phyloP scores from a whole-genome alignment of 30 jellyfish, hydroid and myxozoan genomes.

The Sanderia malayensis region DNA sequence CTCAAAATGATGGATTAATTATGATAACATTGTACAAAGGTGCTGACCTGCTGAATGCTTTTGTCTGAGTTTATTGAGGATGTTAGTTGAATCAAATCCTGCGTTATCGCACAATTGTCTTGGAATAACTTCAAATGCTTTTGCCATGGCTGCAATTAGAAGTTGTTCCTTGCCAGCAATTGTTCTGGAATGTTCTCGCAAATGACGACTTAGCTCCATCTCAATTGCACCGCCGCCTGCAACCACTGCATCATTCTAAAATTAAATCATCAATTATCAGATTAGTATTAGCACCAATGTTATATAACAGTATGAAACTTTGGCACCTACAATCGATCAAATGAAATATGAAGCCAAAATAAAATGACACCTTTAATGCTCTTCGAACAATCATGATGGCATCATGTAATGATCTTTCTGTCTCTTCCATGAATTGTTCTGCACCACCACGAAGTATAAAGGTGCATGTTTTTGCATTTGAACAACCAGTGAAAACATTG shows the following conservation, averaged over 20 bases:
- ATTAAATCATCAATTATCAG: too few species aligned
- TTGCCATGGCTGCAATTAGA: slow-evolving; percentile 90
- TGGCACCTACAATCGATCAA: too few species aligned
- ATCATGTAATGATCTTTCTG: slow-evolving; percentile 96
- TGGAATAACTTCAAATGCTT: slow-evolving; percentile 96
- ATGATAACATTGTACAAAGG: too few species aligned
- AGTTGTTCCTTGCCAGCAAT: slow-evolving; percentile 99
- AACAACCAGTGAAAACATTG: slow-evolving; percentile 93
- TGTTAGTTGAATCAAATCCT: slow-evolving; percentile 87
- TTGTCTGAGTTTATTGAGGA: slow-evolving; percentile 86
- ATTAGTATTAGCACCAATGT: too few species aligned
- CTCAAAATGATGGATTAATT: too few species aligned
- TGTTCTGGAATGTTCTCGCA: slow-evolving; percentile 91
- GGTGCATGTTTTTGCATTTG: slow-evolving; percentile 92
- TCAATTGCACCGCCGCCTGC: slow-evolving; percentile 99
- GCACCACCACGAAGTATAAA: slow-evolving; percentile 98
- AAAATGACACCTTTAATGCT: slow-evolving; percentile 95
- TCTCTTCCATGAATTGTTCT: slow-evolving; percentile 97
- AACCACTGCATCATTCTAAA: slow-evolving; percentile 97
- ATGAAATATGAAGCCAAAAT: too few species aligned
- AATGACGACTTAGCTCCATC: slow-evolving; percentile 92
- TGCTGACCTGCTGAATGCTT: too few species aligned
- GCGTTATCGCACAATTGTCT: slow-evolving; percentile 98
- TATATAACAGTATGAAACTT: too few species aligned
- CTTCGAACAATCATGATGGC: slow-evolving; percentile 99